phyloP scores from a whole-genome alignment of 2,113 vertebrate species.

The Cichladusa arquata region DNA sequence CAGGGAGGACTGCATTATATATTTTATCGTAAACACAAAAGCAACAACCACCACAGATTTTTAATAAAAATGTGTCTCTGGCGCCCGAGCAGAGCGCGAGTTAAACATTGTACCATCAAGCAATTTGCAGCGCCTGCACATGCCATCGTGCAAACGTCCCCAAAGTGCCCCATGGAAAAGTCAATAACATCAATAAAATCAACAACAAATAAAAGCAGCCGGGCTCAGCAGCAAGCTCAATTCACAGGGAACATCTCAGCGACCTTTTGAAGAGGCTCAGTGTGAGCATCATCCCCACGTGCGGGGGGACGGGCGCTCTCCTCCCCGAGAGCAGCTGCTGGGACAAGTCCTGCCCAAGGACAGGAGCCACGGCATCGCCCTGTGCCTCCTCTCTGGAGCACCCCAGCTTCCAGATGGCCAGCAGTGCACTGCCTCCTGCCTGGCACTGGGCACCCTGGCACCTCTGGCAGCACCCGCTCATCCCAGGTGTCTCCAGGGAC shows the following conservation, averaged over 20 bases:
- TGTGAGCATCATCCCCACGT: background rate
- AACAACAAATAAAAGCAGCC: constrained; percentile 6
- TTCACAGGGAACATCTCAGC: background rate
- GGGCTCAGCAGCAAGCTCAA: background rate
- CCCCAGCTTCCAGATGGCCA: rapidly evolving
- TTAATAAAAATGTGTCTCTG: constrained; percentile 6
- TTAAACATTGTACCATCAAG: background rate
- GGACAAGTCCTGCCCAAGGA: background rate
- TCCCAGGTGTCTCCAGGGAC: background rate
- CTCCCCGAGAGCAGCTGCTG: background rate
- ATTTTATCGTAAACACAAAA: constrained; percentile 50
- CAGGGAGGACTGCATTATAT: background rate
- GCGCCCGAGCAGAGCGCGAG: background rate
- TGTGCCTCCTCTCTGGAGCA: rapidly evolving
- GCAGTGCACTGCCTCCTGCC: rapidly evolving
- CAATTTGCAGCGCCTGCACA: background rate
- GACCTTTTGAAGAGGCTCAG: background rate
- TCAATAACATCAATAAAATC: constrained; percentile 43
- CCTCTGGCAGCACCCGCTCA: rapidly evolving
- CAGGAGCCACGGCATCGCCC: rapidly evolving
- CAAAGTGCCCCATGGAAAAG: constrained; percentile 15
- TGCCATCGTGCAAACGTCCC: background rate
- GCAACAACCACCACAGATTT: background rate
- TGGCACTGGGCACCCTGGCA: background rate
- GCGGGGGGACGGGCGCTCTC: rapidly evolving